A percentile compares a stretch with the other conserved stretches of the same genome.
Evolutionary conservation across 2,888 invertebrate species (phyloP).

Genomic region (Chromoteleia sp.): DNA sequence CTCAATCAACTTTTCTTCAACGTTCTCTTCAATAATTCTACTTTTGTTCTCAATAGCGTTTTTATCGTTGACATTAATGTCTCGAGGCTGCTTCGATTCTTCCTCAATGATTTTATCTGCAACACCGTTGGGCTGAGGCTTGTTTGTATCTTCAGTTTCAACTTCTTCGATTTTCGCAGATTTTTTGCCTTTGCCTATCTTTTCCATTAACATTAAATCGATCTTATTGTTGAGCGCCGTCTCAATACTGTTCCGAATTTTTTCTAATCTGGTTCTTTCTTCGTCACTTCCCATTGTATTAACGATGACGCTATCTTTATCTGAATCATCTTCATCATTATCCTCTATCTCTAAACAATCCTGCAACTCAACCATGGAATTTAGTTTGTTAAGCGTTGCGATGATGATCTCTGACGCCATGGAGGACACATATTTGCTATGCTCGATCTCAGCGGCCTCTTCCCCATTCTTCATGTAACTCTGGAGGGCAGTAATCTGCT

Average conservation of each 20-base stretch:
- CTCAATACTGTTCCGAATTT: slow-evolving; percentile 31
- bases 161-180: background rate
- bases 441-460: slow-evolving; percentile 74
- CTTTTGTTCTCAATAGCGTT: background rate
- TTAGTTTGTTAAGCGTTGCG: slow-evolving; percentile 71
- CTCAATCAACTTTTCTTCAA: slow-evolving; percentile 10
- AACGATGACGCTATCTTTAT: slow-evolving; percentile 12
- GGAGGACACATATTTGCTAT: slow-evolving; percentile 2
- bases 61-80: background rate
- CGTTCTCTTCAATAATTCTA: background rate
- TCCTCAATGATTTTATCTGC: background rate
- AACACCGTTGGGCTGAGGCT: slow-evolving; percentile 2
- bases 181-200: background rate
- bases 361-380: slow-evolving; percentile 69
- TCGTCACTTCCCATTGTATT: background rate
- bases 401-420: slow-evolving; percentile 61
- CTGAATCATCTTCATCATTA: slow-evolving; percentile 23
- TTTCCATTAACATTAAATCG: background rate
- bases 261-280: slow-evolving; percentile 7
- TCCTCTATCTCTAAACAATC: slow-evolving; percentile 46
- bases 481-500: slow-evolving; percentile 79
- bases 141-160: background rate
- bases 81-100: background rate
- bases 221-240: background rate
- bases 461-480: slow-evolving; percentile 77